Conservation (phyloP, 53 echinoderm and acorn worm genomes). For the Hippasteria phrygiana region DNA sequence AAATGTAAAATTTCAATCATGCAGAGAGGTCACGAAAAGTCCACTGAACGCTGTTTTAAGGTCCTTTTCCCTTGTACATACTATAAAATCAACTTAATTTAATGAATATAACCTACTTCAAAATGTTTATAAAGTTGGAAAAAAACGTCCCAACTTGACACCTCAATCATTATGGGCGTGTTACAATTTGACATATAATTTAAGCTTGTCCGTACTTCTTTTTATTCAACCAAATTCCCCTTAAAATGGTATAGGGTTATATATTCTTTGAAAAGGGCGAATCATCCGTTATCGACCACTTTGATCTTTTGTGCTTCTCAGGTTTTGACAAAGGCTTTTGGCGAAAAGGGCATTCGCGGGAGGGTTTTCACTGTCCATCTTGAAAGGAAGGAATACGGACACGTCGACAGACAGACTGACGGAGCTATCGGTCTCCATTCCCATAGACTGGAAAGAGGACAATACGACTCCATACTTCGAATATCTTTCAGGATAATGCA, state of each 20-base stretch:
- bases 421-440: not conserved
- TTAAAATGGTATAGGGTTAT: too few species aligned
- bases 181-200: too few species aligned
- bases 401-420: constrained; percentile 14
- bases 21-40: not conserved
- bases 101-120: too few species aligned
- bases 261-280: not conserved
- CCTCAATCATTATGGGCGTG: too few species aligned
- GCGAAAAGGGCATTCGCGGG: constrained; percentile 7
- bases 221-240: not conserved
- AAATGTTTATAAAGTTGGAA: not conserved
- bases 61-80: not conserved
- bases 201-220: not conserved
- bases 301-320: not conserved
- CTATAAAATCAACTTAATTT: too few species aligned
- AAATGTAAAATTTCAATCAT: not conserved
- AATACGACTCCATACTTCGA: constrained; percentile 19
- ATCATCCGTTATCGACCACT: not conserved
- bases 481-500: not conserved
- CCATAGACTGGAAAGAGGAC: constrained; percentile 7
- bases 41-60: not conserved
- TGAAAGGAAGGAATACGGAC: not conserved
- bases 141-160: not conserved
- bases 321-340: not conserved
- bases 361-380: constrained; percentile 8